Base-by-base conservation (phyloP, 2,113 vertebrate genomes). In the Caretta caretta region DNA sequence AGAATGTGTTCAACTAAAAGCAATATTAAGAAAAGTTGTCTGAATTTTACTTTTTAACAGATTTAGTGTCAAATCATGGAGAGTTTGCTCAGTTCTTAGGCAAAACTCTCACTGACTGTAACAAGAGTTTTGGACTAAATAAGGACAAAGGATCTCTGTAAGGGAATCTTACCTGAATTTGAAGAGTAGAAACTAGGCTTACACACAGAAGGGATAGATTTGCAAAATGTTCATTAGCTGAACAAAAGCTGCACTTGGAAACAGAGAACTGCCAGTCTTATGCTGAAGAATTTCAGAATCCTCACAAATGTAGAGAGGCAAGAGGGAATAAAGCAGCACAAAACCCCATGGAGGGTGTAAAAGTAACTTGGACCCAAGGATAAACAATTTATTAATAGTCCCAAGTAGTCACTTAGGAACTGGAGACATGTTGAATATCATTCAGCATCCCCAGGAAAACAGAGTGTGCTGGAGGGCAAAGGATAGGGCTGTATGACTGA, bases 381-480 rank as follows among this genome's bases (percentile, higher is more conserved):
- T 93, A 95, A 94, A 96, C 87, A 94, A 94, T 95, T 95, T 92
- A 95, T 96, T 92, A 95, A 88, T 84, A 96, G 89, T 86, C 90
- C 76, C 72, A 95, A 96, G 38, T 42, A 83, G 54, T 83, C 54
- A 46, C 38, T 96, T 96, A 96, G 96, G 96, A 94, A 96, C 85
- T 8, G 51, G 75, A 56, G 80, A 19, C 94, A 94, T 87, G 87
- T 80, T 95, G 38, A 50, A 38, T 83, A 38, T n/a, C 82, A 86
- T 53, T 19, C 87, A 57, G 89, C 94, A 91, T 94, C 96, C 95
- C 93, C 94, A 89, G 69, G 59, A 95, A 93, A 96, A 93, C 86
- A 97, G 90, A 89, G 85, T 78, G 2, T 2, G 65, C 89, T 88
- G 90, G 65, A 50, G 89, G 89, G 89, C 59, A 13, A 69, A 69